Evolutionary conservation across 2,113 vertebrate species (phyloP).

Genomic region (Prunella fulvescens): DNA sequence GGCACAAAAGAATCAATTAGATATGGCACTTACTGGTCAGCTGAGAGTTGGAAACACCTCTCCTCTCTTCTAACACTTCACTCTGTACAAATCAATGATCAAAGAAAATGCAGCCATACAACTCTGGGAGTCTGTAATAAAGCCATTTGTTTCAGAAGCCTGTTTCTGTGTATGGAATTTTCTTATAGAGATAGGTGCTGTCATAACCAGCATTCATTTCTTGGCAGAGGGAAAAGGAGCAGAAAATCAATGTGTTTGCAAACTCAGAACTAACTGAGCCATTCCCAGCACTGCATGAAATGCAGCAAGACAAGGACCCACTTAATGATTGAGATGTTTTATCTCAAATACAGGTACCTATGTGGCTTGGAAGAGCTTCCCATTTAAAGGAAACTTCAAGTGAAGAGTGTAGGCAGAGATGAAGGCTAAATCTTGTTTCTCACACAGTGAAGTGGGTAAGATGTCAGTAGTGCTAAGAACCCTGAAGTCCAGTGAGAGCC

Average conservation of each 20-base stretch:
- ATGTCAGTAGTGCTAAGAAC: background rate
- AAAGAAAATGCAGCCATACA: background rate
- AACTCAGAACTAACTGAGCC: background rate
- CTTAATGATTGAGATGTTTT: background rate
- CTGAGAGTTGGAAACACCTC: background rate
- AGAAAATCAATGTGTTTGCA: background rate
- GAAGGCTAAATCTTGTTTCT: background rate
- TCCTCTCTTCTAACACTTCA: background rate
- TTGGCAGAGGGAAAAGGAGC: background rate
- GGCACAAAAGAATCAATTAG: constrained; percentile 27
- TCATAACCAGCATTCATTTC: background rate
- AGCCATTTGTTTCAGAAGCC: background rate
- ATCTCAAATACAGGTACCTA: background rate
- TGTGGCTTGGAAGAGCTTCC: background rate
- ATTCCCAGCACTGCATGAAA: background rate
- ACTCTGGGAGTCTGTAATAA: background rate
- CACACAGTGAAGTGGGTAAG: background rate
- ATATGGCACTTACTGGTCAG: background rate
- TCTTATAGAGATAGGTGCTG: background rate
- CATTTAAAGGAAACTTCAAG: background rate
- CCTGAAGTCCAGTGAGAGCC: background rate
- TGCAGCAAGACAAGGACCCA: background rate
- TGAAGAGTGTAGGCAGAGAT: background rate
- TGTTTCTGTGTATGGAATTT: background rate
- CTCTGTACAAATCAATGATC: background rate